Conservation (phyloP, 2,797 vertebrate species). For the Streptopelia turtur region DNA sequence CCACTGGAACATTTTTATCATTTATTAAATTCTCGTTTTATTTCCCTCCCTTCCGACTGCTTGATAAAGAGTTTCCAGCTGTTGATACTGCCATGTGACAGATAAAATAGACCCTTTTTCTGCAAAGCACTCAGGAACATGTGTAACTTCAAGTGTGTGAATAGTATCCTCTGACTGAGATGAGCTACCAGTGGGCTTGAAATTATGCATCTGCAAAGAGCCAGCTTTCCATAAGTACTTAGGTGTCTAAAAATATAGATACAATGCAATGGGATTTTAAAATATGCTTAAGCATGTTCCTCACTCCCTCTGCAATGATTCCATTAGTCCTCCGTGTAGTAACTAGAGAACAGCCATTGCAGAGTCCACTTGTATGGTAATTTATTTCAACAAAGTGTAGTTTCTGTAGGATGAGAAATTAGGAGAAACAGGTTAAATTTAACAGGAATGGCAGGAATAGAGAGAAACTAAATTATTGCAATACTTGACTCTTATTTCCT, state of each 20-base stretch:
- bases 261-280: background rate
- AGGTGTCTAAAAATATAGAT: background rate
- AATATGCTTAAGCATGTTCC: background rate
- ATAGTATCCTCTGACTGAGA: rapidly evolving
- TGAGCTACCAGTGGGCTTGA: background rate
- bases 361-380: background rate
- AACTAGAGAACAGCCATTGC: background rate
- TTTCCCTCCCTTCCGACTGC: constrained; percentile 40
- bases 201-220: background rate
- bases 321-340: background rate
- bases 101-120: constrained; percentile 5
- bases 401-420: background rate
- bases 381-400: background rate
- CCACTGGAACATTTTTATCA: background rate
- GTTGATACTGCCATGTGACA: constrained; percentile 16
- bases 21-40: constrained; percentile 59
- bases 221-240: background rate
- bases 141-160: background rate
- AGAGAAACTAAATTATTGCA: background rate
- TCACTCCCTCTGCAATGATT: background rate
- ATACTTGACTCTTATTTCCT: background rate
- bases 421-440: background rate
- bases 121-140: background rate
- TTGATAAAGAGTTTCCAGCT: constrained; percentile 52
- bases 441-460: background rate